phyloP scores from a whole-genome alignment of 2,113 vertebrate genomes.

The Thermophis baileyi region DNA sequence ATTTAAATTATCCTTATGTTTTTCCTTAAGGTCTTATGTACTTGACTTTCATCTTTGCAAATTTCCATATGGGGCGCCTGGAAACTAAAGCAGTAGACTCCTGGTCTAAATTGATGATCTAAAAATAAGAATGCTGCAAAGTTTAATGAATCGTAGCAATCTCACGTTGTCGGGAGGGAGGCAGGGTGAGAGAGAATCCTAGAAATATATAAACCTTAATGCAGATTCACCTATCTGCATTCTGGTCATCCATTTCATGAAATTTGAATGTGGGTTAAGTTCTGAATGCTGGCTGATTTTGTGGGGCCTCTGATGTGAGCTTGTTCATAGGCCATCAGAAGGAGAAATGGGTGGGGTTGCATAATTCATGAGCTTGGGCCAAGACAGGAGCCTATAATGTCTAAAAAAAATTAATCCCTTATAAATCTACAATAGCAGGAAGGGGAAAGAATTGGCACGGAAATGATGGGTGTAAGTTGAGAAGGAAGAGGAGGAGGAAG shows the following conservation, averaged over 20 bases:
- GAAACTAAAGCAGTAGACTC: background rate
- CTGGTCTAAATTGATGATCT: background rate
- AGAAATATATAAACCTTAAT: background rate
- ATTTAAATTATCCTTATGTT: background rate
- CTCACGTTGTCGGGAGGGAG: background rate
- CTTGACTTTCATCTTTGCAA: background rate
- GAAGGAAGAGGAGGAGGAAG: slow-evolving; percentile 2
- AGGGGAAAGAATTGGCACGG: background rate
- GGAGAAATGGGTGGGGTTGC: background rate
- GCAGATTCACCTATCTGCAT: background rate
- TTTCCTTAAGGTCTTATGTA: background rate
- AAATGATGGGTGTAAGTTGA: background rate
- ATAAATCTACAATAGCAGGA: slow-evolving; percentile 1
- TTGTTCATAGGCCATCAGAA: background rate
- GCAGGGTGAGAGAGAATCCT: background rate
- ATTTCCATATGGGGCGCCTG: background rate
- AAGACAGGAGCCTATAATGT: background rate
- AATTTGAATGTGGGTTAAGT: background rate
- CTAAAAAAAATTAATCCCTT: background rate
- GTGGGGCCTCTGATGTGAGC: background rate
- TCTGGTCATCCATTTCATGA: background rate
- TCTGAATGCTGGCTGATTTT: background rate
- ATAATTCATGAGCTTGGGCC: background rate
- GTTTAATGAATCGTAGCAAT: background rate
- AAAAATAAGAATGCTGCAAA: background rate